Conservation (phyloP, 2,888 invertebrate species). For the Agrotis ipsilon region DNA sequence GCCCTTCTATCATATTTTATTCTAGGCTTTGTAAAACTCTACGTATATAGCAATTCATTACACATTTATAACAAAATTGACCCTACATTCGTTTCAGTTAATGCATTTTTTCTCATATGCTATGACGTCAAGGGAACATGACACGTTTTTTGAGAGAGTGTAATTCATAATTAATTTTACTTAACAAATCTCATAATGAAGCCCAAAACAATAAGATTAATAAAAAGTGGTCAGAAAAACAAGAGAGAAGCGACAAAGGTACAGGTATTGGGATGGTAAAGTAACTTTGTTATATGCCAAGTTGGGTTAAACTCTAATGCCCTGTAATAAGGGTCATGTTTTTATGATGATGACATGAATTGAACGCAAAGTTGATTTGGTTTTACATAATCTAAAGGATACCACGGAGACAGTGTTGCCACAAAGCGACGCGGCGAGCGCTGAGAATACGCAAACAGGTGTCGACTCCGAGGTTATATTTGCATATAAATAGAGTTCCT, state of each 20-base stretch:
- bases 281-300: slow-evolving; percentile 30
- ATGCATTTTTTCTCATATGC: slow-evolving; percentile 25
- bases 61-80: slow-evolving; percentile 5
- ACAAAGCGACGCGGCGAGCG: slow-evolving; percentile 85
- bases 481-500: slow-evolving; percentile 92
- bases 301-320: slow-evolving; percentile 49
- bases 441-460: slow-evolving; percentile 91
- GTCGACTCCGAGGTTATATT: slow-evolving; percentile 91
- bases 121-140: slow-evolving; percentile 55
- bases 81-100: not conserved
- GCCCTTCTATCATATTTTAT: slow-evolving; percentile 66
- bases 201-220: slow-evolving; percentile 69
- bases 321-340: slow-evolving; percentile 65
- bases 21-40: slow-evolving; percentile 57
- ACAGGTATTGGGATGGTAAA: slow-evolving; percentile 63
- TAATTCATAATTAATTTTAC: slow-evolving; percentile 69
- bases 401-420: slow-evolving; percentile 85
- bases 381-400: slow-evolving; percentile 83
- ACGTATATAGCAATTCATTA: slow-evolving; percentile 16
- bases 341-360: slow-evolving; percentile 60
- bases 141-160: slow-evolving; percentile 58
- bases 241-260: slow-evolving; percentile 65
- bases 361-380: slow-evolving; percentile 70
- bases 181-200: slow-evolving; percentile 69
- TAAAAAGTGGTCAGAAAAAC: slow-evolving; percentile 70